A percentile compares a stretch with the other conserved stretches of the same genome.
Conservation (phyloP, 64 coral and sea anemone genomes). For the Cladopsammia gracilis region DNA sequence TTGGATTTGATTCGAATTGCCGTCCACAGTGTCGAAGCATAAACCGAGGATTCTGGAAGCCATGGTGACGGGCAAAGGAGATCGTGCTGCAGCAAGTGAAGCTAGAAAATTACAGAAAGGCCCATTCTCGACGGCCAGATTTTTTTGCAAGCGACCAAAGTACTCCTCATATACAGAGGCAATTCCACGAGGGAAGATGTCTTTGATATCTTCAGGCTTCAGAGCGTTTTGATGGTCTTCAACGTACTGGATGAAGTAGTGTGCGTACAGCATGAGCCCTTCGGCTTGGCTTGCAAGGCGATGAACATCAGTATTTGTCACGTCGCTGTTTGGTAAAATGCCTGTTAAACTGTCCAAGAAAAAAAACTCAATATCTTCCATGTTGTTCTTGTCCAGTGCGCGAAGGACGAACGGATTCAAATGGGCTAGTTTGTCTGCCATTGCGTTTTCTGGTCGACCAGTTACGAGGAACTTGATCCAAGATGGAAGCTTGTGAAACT, state of each 20-base stretch:
- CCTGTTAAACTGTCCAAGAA: constrained; percentile 45
- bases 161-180: constrained; percentile 66
- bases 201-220: neutral
- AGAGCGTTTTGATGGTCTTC: constrained; percentile 15
- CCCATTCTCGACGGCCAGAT: constrained; percentile 15
- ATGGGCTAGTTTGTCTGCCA: constrained; percentile 35
- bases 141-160: constrained; percentile 52
- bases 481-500: constrained; percentile 63
- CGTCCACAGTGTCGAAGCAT: neutral
- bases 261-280: constrained; percentile 77
- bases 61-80: constrained; percentile 63
- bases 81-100: constrained; percentile 60
- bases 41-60: constrained; percentile 58
- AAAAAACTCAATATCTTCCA: constrained; percentile 51
- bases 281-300: constrained; percentile 55
- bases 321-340: neutral
- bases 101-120: constrained; percentile 52
- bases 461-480: constrained; percentile 87
- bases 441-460: constrained; percentile 52
- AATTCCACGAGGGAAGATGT: constrained; percentile 61
- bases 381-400: constrained; percentile 47
- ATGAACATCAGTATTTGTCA: neutral
- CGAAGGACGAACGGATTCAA: constrained; percentile 36
- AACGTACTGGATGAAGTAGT: constrained; percentile 54
- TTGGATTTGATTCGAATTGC: neutral